Base-by-base conservation (phyloP, 2,888 invertebrate genomes). In the Tipula lateralis region DNA sequence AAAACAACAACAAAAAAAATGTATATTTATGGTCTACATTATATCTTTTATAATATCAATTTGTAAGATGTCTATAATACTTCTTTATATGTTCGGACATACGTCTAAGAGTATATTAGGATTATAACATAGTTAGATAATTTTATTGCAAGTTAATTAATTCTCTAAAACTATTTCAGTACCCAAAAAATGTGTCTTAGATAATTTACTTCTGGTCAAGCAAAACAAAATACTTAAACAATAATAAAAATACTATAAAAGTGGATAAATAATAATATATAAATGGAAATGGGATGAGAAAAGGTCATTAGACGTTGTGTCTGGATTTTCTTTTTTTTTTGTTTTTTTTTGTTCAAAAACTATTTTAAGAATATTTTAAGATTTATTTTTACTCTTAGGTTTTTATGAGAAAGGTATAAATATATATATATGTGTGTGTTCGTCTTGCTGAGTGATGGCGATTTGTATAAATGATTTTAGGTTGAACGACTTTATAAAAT, bases 271-370 rank as follows among this genome's bases (percentile, higher is more conserved):
- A 66, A 50, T 9, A 50, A 6, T 16, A 16, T 16, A 16, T 50
- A 50, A 66, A 19, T 24, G 66, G 12, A 66, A 66, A 66, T 19
- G n/a, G 24, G 24, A 66, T 66, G 66, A 66, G 66, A 66, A 66
- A 66, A 66, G 66, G 66, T 66, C 66, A 66, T 66, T 66, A 66
- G 66, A 66, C 66, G 66, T 66, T 24, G 24, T 66, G 66, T 66
- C 66, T 66, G 66, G 66, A 44, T 66, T 66, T 66, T 66, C 4
- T 66, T 66, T 0, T 44, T 13, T 44, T 44, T 24, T 50, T 50
- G 19, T 50, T 19, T 9, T n/a, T n/a, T n/a, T n/a, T n/a, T n/a
- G n/a, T n/a, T n/a, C n/a, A n/a, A 19, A 24, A 66, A 66, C 66
- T 66, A 66, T 66, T 66, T 66, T 24, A 24, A 24, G 66, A 66